Evolutionary conservation across 2,113 vertebrate genomes (phyloP).

Genomic region (Tretioscincus oriximinensis): DNA sequence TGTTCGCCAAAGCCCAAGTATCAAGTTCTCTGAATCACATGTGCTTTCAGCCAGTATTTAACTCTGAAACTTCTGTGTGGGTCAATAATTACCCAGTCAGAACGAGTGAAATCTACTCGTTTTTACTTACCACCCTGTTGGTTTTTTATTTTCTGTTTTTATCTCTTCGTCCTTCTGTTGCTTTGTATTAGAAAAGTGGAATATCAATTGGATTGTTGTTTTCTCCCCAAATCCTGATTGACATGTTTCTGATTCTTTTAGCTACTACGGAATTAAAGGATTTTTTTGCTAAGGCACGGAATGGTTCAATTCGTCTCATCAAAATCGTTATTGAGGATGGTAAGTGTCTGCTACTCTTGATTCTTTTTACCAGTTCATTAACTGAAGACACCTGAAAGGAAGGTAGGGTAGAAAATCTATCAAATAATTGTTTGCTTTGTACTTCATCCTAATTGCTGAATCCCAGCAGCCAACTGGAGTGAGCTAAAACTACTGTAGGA

Average conservation of each 20-base stretch:
- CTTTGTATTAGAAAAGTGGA: neutral
- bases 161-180: neutral
- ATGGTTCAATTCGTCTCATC: conserved; percentile 87
- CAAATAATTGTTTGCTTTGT: neutral
- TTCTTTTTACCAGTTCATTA: fast-evolving
- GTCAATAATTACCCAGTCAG: neutral
- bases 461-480: neutral
- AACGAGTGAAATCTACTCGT: conserved; percentile 23
- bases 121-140: conserved; percentile 8
- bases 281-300: conserved; percentile 90
- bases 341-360: conserved; percentile 69
- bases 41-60: conserved; percentile 70
- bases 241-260: conserved; percentile 95
- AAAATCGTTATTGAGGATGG: conserved; percentile 95
- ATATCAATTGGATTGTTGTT: conserved; percentile 5
- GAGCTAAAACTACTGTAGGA: neutral
- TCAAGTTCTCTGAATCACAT: conserved; percentile 86
- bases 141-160: neutral
- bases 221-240: conserved; percentile 50
- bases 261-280: conserved; percentile 91
- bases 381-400: neutral
- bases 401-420: neutral
- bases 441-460: fast-evolving
- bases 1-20: conserved; percentile 66
- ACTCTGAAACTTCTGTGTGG: conserved; percentile 41